Evolutionary conservation across 2,113 vertebrate species (phyloP), one percentile per base, ranked within the genome.

Genomic region (Eublepharis macularius): DNA sequence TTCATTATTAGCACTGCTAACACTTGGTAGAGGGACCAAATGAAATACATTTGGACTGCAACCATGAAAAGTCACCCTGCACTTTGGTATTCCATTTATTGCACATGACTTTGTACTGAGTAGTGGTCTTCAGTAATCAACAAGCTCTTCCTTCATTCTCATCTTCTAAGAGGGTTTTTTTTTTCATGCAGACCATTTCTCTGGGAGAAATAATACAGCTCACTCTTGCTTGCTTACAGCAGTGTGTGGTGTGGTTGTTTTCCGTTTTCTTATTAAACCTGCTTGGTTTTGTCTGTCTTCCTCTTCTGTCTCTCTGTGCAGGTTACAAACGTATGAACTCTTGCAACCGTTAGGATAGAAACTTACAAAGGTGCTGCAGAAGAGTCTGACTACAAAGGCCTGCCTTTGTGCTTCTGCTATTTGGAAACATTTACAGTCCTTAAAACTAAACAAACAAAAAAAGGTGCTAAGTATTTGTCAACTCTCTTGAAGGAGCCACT

Each of bases 281-380:
- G 0, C 92, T 89, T 79, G 90, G 77, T 94, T 94, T 82, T 94
- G 26, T 79, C 43, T 54, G 39, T 70, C 65, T 57, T 54, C 47
- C 57, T 54, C 41, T 77, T 51, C 91, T 94, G 75, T 95, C 92
- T 95, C 94, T 96, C 93, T 94, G 36, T 85, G 87, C 95, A 97
- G 96, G 94, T 94, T 92, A 92, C 94, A 93, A 95, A 94, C 87
- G 72, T 93, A 92, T 87, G 91, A 91, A 91, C 78, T 90, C 82
- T 80, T 92, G 92, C 86, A 87, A 92, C 90, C 93, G 85, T 94
- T 94, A 92, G 94, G 93, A 95, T 94, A 93, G 93, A 85, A 93
- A 88, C 86, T 54, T 87, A 63, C 81, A 88, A 79, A 93, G 93
- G 92, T 84, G 79, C 92, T 87, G 92, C 94, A 90, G 91, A 93